Base-by-base conservation (phyloP, 2,797 vertebrate species). In the Pagetopsis macropterus region DNA sequence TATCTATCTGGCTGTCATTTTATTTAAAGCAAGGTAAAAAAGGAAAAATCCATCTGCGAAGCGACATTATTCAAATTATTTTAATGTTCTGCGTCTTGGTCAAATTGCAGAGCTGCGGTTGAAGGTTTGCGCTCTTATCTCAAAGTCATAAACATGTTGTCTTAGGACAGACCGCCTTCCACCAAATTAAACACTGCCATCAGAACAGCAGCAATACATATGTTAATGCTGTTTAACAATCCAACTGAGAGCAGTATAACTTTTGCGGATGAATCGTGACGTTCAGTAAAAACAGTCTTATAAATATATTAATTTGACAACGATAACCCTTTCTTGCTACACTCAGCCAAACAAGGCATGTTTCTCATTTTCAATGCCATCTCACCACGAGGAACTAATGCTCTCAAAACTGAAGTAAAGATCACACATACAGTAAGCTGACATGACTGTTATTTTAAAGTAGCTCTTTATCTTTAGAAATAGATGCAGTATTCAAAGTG, bases 11-110 rank as follows among this genome's bases (percentile, higher is more conserved):
- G 55, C 83, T 92, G 87, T 93, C 91, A 93, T 73, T 83, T 76
- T 48, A 79, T 83, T 76, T 48, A 79, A 77, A 89, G 43, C 51
- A 46, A 61, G 43, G 63, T 46, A 41, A 70, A 45, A 37, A 75
- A 43, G 59, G 40, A 78, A 78, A 83, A 81, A 73, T 82, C 70
- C 70, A 73, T 72, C 67, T 71, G 80, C 45, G 48, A 84, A 78
- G 88, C 61, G 68, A 78, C 80, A 89, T 91, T 89, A 92, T 91
- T 90, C 76, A 92, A 91, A 91, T 91, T 56, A 88, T 84, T 91
- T 88, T 85, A 87, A 91, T 87, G 76, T 83, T 81, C 76, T 66
- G 76, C 70, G 33, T 88, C 78, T 81, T 40, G 75, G 76, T 87
- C 72, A 91, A 92, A 93, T 87, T 91, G 88, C 84, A 81, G 86